Evolutionary conservation across 2,797 vertebrate genomes (phyloP).

Genomic region (Neomorphus geoffroyi): DNA sequence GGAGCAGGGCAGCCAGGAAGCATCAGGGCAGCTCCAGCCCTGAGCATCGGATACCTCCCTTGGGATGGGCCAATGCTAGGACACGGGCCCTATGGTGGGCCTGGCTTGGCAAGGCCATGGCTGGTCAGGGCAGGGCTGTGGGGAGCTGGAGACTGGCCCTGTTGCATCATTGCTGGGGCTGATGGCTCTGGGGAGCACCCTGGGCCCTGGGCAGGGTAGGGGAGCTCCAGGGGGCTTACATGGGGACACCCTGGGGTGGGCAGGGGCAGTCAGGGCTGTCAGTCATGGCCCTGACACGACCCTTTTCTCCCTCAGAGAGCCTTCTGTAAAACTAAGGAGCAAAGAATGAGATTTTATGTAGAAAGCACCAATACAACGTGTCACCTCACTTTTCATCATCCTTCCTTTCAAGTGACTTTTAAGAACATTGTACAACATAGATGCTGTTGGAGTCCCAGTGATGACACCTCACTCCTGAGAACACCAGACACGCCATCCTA

Average conservation of each 20-base stretch:
- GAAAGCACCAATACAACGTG: not conserved
- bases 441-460: not conserved
- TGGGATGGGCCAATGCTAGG: not conserved
- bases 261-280: not conserved
- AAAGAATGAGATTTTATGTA: not conserved
- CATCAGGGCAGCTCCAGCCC: not conserved
- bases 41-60: not conserved
- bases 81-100: not conserved
- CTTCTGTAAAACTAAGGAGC: not conserved
- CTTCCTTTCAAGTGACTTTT: not conserved
- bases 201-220: not conserved
- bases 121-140: not conserved
- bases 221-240: no score
- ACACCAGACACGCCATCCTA: not conserved
- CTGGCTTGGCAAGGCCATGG: not conserved
- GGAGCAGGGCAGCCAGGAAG: not conserved
- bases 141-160: not conserved
- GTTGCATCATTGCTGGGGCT: not conserved
- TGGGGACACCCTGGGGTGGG: not conserved
- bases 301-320: not conserved
- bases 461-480: not conserved
- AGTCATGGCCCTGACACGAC: not conserved
- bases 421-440: not conserved
- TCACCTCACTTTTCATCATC: not conserved
- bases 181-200: no score